Percentiles rank a stretch among this genome's conserved stretches.
phyloP scores from a whole-genome alignment of 2,888 invertebrate genomes.

The Volucella zonaria region DNA sequence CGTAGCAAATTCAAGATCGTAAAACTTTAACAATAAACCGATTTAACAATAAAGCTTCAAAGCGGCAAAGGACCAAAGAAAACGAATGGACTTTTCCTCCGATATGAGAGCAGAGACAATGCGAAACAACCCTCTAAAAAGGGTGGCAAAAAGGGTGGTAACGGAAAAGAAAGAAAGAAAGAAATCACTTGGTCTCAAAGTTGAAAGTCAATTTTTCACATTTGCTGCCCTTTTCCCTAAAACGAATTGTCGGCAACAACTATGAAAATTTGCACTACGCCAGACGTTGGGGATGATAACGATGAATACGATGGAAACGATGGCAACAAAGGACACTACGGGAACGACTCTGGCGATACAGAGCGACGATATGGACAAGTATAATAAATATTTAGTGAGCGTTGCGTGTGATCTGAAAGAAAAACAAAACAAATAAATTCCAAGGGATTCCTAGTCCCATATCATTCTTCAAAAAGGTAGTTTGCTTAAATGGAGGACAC shows the following conservation, averaged over 20 bases:
- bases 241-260: constrained; percentile 37
- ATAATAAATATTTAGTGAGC: constrained; percentile 17
- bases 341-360: too few relatives aligned
- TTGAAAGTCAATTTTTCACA: constrained; percentile 66
- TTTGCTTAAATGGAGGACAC: constrained; percentile 41
- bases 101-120: background rate
- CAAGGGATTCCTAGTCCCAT: constrained; percentile 46
- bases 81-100: constrained; percentile 2
- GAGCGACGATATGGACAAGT: too few relatives aligned
- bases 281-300: too few relatives aligned
- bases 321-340: too few relatives aligned
- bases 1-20: constrained; percentile 47
- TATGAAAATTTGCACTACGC: constrained; percentile 8
- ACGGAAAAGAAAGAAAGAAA: background rate
- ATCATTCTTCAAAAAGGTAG: constrained; percentile 44
- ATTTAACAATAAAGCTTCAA: constrained; percentile 56
- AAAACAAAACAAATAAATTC: constrained; percentile 62
- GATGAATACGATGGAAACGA: too few relatives aligned
- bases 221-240: constrained; percentile 55
- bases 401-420: constrained; percentile 50
- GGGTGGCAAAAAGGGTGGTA: too few relatives aligned
- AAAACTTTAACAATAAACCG: constrained; percentile 73
- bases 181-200: constrained; percentile 38
- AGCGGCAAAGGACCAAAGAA: constrained; percentile 18
- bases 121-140: background rate